Evolutionary conservation across 2,888 invertebrate genomes (phyloP), one percentile per base, ranked within the genome.

Genomic region (Lepidocyrtoides sp.): DNA sequence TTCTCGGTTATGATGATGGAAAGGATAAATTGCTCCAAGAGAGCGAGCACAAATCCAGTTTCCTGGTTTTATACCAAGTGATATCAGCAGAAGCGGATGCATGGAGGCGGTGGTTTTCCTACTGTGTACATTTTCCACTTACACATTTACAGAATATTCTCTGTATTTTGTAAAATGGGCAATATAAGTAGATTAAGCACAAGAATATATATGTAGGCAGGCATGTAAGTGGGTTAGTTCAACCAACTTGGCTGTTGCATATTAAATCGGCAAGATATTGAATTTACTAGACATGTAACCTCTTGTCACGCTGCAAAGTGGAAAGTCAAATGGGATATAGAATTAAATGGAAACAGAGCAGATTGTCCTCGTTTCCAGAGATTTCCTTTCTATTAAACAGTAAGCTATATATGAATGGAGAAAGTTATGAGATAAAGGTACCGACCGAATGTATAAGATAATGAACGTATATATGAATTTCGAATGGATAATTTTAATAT

Each of bases 361-460:
- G 41, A 20, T 51, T 51, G 77, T 23, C 29, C 77, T 0, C 51
- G 26, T 51, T 77, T 51, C 77, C 51, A 48, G 48, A 77, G 29
- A 77, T 77, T 77, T 77, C 77, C 77, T 77, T 77, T 77, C 77
- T 51, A 77, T 77, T 77, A 77, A 77, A 51, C 7, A 51, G 77
- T 51, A 26, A 26, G 7, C n/a, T 26, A 51, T 77, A 29, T 14
- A 29, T 51, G 26, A 14, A 75, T n/a, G n/a, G 51, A 51, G 29
- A 77, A 77, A 29, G 77, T 20, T 14, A n/a, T 3, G 51, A 14
- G 51, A 48, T n/a, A n/a, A n/a, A n/a, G n/a, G n/a, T n/a, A n/a
- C n/a, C n/a, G n/a, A n/a, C n/a, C n/a, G n/a, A n/a, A n/a, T n/a
- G n/a, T n/a, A n/a, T n/a, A n/a, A n/a, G n/a, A n/a, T n/a, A n/a